phyloP scores from a whole-genome alignment of 2,113 vertebrate species.

The Podarcis muralis region DNA sequence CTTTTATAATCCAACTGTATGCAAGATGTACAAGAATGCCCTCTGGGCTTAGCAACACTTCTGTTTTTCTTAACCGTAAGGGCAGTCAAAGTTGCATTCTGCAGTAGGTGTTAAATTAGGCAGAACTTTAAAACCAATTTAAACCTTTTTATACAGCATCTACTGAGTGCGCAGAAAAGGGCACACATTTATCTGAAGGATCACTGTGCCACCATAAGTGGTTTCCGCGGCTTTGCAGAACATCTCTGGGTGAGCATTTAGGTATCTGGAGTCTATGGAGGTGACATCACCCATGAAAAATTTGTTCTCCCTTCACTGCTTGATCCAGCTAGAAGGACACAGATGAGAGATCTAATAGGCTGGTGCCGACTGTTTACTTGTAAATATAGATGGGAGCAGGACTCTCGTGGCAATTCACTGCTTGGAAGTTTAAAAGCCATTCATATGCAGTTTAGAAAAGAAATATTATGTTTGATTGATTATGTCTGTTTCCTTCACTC shows the following conservation, averaged over 20 bases:
- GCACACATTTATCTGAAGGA: constrained; percentile 38
- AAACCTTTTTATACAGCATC: constrained; percentile 13
- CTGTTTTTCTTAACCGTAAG: background rate
- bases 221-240: constrained; percentile 13
- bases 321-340: constrained; percentile 31
- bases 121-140: constrained; percentile 36
- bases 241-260: constrained; percentile 18
- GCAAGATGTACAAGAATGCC: background rate
- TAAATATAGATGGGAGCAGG: constrained; percentile 10
- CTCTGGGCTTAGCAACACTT: background rate
- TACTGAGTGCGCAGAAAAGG: background rate
- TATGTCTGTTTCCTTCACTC: background rate
- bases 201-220: constrained; percentile 26
- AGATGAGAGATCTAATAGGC: constrained; percentile 35
- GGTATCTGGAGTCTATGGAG: background rate
- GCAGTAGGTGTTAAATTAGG: background rate
- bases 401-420: constrained; percentile 11
- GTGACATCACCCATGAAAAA: constrained; percentile 37
- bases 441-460: constrained; percentile 24
- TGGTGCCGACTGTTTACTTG: constrained; percentile 24
- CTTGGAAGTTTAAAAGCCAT: constrained; percentile 32
- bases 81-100: constrained; percentile 27
- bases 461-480: background rate
- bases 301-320: background rate
- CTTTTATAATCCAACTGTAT: background rate